These are phyloP conservation scores for Chionis minor DNA, from an alignment of 2,113 vertebrate species.

Conservation along the genomic window DNA sequence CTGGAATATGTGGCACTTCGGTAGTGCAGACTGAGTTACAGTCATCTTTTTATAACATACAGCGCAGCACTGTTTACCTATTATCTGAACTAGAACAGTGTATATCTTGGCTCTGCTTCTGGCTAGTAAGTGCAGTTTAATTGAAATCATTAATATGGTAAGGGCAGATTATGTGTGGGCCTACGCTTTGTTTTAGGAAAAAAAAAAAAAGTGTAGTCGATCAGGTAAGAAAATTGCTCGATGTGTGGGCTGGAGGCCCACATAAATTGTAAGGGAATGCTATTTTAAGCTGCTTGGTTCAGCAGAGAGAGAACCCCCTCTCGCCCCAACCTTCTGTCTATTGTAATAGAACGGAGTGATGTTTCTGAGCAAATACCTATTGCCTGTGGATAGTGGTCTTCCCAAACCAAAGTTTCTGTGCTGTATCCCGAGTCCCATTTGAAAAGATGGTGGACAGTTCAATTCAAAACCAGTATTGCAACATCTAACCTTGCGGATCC, in stretches of 20 bases:
- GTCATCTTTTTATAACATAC: background rate
- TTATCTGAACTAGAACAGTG: background rate
- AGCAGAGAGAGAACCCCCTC: background rate
- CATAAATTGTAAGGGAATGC: background rate
- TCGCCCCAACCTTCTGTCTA: background rate
- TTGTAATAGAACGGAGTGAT: background rate
- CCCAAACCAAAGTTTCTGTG: background rate
- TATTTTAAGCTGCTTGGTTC: slow-evolving; percentile 1
- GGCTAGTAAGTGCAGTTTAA: background rate
- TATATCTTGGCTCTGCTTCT: background rate
- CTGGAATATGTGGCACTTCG: background rate
- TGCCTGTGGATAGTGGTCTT: background rate
- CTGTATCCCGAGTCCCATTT: background rate
- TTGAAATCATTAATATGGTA: background rate
- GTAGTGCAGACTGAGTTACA: background rate
- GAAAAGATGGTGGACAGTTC: background rate
- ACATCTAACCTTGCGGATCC: background rate
- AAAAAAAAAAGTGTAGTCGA: background rate
- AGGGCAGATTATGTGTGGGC: background rate
- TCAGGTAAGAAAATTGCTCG: background rate
- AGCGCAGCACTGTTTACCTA: background rate
- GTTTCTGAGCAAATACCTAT: background rate
- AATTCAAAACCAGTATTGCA: background rate
- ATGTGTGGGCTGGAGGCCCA: background rate
- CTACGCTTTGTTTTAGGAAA: background rate